Base-by-base conservation (phyloP, 64 coral and sea anemone genomes). In the Montipora foliosa region DNA sequence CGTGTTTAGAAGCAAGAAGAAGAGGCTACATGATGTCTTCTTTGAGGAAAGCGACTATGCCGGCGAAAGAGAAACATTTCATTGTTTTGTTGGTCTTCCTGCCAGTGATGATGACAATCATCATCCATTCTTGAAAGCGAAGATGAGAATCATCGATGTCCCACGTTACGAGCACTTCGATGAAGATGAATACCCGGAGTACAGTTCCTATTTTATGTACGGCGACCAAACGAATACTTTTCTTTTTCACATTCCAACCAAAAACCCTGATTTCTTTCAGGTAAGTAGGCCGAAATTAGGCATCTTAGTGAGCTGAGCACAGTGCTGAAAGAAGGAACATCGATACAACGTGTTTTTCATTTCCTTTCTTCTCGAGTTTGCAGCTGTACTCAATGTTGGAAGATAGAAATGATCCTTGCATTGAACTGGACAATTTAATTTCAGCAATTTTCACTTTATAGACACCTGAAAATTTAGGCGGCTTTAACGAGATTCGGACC, bases 131-230 rank as follows among this genome's bases (percentile, higher is more conserved):
- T 79, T 90, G 88, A 62, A 25, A 52, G 77, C 75, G 16, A 79
- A 77, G 0, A 68, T 90, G 44, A 90, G 16, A 57, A 77, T 90
- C 6, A 17, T 90, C 1, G 88, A 90, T 79, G 88, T 90, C 10
- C 47, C 76, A 16, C 53, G 71, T 14, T 90, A 77, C 76, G 88
- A 90, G 16, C 88, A 79, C 75, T 90, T 90, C 49, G 88, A 90
- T 60, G 74, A 51, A 3, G 77, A 62, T 6, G 75, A 79, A 55
- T 79, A 90, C 15, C 88, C 88, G 14, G 88, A 90, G 77, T 75
- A 22, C 5, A 67, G 89, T 53, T 79, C 51, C 16, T 90, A 80
- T 60, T 90, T 90, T 59, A 44, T 90, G n/a, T 90, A 90, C 21
- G 89, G 89, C 8, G 45, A 67, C 17, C 5, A 79, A 21, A 16